Evolutionary conservation across 2,797 vertebrate genomes (phyloP), one percentile per base, ranked within the genome.

Genomic region (Intellagama lesueurii): DNA sequence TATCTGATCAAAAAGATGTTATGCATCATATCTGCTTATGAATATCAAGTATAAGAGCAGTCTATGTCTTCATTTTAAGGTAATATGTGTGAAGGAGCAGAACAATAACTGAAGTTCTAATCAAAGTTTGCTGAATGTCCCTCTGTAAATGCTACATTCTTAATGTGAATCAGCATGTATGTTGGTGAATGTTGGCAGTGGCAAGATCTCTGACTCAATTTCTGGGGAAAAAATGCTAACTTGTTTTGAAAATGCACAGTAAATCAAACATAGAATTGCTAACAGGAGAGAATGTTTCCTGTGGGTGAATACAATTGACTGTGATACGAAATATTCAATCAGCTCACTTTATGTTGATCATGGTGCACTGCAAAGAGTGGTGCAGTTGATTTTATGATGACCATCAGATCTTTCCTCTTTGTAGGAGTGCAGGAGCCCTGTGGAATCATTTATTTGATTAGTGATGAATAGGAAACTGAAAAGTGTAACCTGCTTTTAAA

Each of bases 241-340:
- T 56, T 85, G 35, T 76, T 75, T 86, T 44, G 26, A 66, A 64
- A 86, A 64, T 64, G 72, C 52, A 77, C 35, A 40, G 52, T 86
- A 85, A 86, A 86, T 86, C 12, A 76, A 77, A 44, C 30, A 76
- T 77, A 52, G 76, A 76, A 86, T 86, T 86, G 52, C 14, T 76
- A 86, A 86, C 76, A 64, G 52, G 72, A 76, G 69, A 64, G 52
- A 76, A 19, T 86, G 24, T 77, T 86, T 86, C 72, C 73, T 76
- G 32, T 86, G 72, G 35, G n/a, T 76, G 35, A 76, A 47, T 47
- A 26, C 22, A 24, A 52, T 30, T 83, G 16, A 30, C 52, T 86
- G 7, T 77, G 49, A 28, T 52, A 28, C n/a, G 64, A 60, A 73
- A 73, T 32, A 86, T 7, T 75, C 11, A 44, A 77, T 56, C 6